Conservation (phyloP, 2,888 invertebrate species). For the Conus canariensis region DNA sequence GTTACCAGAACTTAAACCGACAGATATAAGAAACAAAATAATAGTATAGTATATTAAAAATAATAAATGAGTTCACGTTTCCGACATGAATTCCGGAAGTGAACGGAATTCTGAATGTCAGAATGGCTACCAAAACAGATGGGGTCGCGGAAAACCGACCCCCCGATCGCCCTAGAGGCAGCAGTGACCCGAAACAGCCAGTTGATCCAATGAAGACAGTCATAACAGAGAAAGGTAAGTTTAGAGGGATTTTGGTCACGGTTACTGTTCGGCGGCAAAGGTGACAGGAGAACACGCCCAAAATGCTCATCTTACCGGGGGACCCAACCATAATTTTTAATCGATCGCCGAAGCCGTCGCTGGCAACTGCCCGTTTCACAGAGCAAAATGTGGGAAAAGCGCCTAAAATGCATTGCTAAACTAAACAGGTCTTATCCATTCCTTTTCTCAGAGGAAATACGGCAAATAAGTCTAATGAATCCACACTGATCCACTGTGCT, state of each 20-base stretch:
- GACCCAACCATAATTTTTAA: constrained; percentile 21
- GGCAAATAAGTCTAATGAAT: too few species aligned
- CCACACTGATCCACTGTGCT: too few species aligned
- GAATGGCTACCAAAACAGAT: constrained; percentile 75
- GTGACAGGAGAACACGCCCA: constrained; percentile 42
- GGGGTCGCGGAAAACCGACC: constrained; percentile 57
- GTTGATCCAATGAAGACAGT: constrained; percentile 55
- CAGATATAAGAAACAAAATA: too few species aligned
- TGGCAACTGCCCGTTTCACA: constrained; percentile 17
- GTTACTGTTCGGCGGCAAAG: not conserved
- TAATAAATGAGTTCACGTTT: not conserved
- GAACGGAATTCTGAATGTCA: constrained; percentile 51
- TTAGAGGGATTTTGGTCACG: not conserved
- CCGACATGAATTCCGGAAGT: constrained; percentile 44
- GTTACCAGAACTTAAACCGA: not conserved
- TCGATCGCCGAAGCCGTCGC: constrained; percentile 29
- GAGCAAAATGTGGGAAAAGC: not conserved
- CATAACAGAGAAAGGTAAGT: constrained; percentile 49
- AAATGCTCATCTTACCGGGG: constrained; percentile 27
- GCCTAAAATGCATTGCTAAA: too few species aligned
- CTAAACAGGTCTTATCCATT: too few species aligned
- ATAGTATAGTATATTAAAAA: not conserved
- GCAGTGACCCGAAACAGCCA: constrained; percentile 66
- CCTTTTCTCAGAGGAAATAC: too few species aligned
- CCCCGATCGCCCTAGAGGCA: constrained; percentile 66